Base-by-base conservation (phyloP, 2,113 vertebrate genomes). In the Chaenogobius annularis region DNA sequence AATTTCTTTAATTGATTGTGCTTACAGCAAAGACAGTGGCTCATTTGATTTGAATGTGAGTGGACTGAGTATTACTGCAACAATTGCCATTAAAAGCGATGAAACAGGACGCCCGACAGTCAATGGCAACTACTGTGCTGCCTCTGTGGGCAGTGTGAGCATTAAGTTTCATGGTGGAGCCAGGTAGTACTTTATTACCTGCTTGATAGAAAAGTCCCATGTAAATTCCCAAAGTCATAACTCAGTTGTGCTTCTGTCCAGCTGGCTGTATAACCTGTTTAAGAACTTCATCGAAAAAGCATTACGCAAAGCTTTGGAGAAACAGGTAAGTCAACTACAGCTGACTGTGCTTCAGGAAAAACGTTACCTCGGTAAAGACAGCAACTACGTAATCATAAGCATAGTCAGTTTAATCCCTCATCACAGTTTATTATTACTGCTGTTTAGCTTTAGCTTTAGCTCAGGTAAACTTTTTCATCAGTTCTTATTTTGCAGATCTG, bases 241-340 rank as follows among this genome's bases (percentile, higher is more conserved):
- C 8, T 7, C 2, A 10, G 19, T 66, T 0, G 52, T 20, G 1
- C n/a, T 70, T n/a, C 77, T 67, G 11, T 90, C 48, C 81, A 94
- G 93, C 70, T 94, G 93, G 93, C 73, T 94, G 56, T 94, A 93
- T 86, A 94, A 92, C 81, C 92, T 93, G 56, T 93, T 94, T 66
- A 78, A 10, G 13, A 40, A 1, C 0, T 90, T 70, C 70, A 71
- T 93, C 55, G 75, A 90, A 1, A 85, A 88, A 68, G 84, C 87
- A 20, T 61, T 94, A 44, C 79, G 72, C 14, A 75, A 22, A 0
- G 15, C 79, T 3, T 9, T 94, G 7, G 68, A 93, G 73, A 86
- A 87, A 62, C 79, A 94, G 92, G 93, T 94, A 73, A 90, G 81
- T 0, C 10, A 4, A 46, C 48, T 17, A 17, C 15, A 17, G 13